Evolutionary conservation across 2,113 vertebrate species (phyloP).

Genomic region (Gambusia holbrooki): DNA sequence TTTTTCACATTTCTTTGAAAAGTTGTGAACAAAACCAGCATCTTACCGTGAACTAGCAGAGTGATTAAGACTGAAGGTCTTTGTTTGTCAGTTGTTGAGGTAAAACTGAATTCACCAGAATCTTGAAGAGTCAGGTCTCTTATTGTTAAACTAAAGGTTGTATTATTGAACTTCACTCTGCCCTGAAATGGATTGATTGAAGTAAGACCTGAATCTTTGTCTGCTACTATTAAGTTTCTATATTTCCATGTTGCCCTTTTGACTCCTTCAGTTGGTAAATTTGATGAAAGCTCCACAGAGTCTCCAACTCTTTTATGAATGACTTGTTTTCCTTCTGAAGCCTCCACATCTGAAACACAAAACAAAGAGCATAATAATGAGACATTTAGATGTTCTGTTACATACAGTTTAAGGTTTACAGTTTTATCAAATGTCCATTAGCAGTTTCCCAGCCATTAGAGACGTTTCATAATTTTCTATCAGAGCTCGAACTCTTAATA

Average conservation of each 20-base stretch:
- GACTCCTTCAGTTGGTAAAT: background rate
- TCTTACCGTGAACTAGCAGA: constrained; percentile 63
- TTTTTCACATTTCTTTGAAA: background rate
- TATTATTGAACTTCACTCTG: background rate
- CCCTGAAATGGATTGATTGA: fast-evolving
- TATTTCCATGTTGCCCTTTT: fast-evolving
- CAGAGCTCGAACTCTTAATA: background rate
- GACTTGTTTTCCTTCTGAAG: fast-evolving
- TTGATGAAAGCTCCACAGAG: constrained; percentile 29
- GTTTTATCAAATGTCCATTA: background rate
- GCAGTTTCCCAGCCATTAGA: background rate
- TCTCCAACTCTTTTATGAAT: constrained; percentile 58
- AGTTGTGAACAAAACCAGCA: background rate
- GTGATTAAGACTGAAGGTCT: fast-evolving
- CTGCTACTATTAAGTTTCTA: fast-evolving
- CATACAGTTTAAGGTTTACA: background rate
- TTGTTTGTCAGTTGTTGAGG: fast-evolving
- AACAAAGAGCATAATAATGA: too few species aligned
- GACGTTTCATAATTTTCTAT: background rate
- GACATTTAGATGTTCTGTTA: background rate
- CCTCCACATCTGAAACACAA: constrained; percentile 58
- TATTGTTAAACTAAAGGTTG: constrained; percentile 46
- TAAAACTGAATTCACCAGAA: constrained; percentile 22
- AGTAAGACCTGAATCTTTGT: fast-evolving
- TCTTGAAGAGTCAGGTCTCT: constrained; percentile 31